Base-by-base conservation (phyloP, 64 coral and sea anemone species). In the Anthopleura sola region DNA sequence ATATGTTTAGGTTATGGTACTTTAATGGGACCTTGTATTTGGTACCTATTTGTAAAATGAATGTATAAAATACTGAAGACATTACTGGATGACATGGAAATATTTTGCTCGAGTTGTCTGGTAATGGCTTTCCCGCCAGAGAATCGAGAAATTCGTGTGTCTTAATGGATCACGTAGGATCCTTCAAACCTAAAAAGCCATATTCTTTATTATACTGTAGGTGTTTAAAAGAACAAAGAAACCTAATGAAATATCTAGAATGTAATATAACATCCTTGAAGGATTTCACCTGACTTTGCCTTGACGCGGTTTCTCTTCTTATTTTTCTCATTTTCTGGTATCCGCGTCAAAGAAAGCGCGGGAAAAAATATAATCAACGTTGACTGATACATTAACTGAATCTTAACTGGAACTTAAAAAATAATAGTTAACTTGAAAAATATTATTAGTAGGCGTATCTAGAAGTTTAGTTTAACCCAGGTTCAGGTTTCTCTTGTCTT, bases 1-100 rank as follows among this genome's bases (percentile, higher is more conserved):
- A 71, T 71, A 34, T 71, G 14, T 34, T 71, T 71, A 71, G 66
- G 26, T 71, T 71, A 71, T 71, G 66, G 66, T 3, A 71, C 66
- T 71, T 71, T 71, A 71, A 71, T 71, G 66, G 14, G 20, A 62
- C 26, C 64, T 5, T 69, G 3, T 69, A 14, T 69, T 69, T 69
- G n/a, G 24, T 69, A 33, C 26, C 10, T 69, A 69, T 69, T 32
- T 69, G 64, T 69, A 69, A 33, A 69, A 69, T 33, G 29, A 69
- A 69, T 26, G 13, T 13, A 33, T 69, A 26, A 69, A 1, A 29
- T 69, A 32, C 26, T 13, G 14, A 64, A 24, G 3, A 64, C 15
- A 55, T 44, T 18, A 55, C 19, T 55, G 54, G 24, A 23, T 64
- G 58, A 64, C 58, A 64, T n/a, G 14, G 54, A 55, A 56, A 19